These are phyloP conservation scores for Lysandra bellargus DNA, from an alignment of 2,888 invertebrate species.

Conservation along the genomic window DNA sequence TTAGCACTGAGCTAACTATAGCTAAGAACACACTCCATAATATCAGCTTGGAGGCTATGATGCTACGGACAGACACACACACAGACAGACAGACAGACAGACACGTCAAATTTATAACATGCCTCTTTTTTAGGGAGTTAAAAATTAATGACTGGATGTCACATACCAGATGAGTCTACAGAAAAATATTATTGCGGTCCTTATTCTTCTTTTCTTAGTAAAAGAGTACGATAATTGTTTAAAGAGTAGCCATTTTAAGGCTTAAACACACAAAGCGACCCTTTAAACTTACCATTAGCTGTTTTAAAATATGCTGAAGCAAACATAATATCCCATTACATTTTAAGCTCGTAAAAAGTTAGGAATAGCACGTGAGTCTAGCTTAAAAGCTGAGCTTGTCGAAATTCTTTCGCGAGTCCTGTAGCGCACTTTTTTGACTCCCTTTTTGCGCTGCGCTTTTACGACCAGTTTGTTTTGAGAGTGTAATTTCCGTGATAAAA, in stretches of 20 bases:
- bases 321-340: background rate
- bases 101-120: no score
- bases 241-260: background rate
- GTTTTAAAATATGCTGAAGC: background rate
- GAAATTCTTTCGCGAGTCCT: conserved; percentile 26
- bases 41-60: no score
- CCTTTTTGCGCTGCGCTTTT: background rate
- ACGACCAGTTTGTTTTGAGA: conserved; percentile 27
- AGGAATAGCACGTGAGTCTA: background rate
- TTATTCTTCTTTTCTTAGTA: background rate
- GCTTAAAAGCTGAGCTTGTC: conserved; percentile 22
- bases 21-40: no score
- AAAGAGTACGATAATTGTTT: background rate
- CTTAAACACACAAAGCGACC: conserved; percentile 2
- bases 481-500: conserved; percentile 20
- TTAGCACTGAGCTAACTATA: no score
- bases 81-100: no score
- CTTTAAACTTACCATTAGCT: background rate
- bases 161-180: no score
- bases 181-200: background rate
- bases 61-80: no score
- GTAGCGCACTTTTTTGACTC: conserved; percentile 2
- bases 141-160: no score
- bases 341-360: background rate
- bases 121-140: no score